Conservation (phyloP, 1,140 invertebrate genomes). For the Acyrthosiphon pisum region DNA sequence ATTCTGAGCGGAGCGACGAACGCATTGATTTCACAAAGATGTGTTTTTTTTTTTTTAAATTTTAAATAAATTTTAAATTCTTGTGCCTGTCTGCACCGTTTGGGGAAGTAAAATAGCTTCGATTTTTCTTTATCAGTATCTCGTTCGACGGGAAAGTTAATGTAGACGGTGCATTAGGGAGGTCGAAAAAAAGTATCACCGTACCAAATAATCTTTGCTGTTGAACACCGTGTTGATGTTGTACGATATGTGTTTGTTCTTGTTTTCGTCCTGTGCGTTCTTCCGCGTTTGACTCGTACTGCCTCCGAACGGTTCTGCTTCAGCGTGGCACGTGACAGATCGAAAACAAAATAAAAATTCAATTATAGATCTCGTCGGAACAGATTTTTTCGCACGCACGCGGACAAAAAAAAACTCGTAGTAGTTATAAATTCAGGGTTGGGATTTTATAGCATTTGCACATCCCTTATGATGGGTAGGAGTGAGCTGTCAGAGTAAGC, state of each 20-base stretch:
- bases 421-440: not conserved
- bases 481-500: too few species aligned
- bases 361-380: not conserved
- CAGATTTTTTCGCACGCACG: not conserved
- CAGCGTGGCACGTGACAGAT: not conserved
- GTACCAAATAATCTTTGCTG: slow-evolving; percentile 7
- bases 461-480: too few species aligned
- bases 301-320: not conserved
- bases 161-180: too few species aligned
- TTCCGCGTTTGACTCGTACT: not conserved
- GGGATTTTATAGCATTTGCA: too few species aligned
- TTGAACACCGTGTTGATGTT: slow-evolving; percentile 20
- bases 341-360: not conserved
- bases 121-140: too few species aligned
- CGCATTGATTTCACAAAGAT: too few species aligned
- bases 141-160: too few species aligned
- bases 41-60: too few species aligned
- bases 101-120: too few species aligned
- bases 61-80: too few species aligned
- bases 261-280: not conserved
- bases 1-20: too few species aligned
- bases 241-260: slow-evolving; percentile 18
- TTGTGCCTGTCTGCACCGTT: too few species aligned
- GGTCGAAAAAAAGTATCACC: not conserved
- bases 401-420: not conserved